phyloP scores from a whole-genome alignment of 2,113 vertebrate species.

The Neotragus pygmaeus region DNA sequence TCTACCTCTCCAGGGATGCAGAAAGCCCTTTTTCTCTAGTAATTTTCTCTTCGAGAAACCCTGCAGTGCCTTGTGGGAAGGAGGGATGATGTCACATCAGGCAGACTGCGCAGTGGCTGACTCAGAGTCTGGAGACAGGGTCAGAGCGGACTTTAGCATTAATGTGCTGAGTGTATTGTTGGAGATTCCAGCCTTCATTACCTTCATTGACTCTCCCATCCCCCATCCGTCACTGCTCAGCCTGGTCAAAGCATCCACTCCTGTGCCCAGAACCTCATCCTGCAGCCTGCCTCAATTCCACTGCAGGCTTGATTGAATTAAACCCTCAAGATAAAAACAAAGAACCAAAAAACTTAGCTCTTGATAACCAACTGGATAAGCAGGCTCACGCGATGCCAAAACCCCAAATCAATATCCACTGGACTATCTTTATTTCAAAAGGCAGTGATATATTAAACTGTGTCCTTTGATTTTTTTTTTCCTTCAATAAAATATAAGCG shows the following conservation, averaged over 20 bases:
- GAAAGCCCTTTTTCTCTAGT: neutral
- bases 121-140: neutral
- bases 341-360: neutral
- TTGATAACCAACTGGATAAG: neutral
- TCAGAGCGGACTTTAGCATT: neutral
- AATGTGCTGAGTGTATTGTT: rapidly evolving
- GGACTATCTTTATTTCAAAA: neutral
- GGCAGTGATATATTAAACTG: neutral
- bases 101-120: neutral
- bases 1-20: neutral
- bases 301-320: neutral
- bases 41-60: neutral
- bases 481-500: conserved; percentile 1
- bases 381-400: neutral
- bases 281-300: neutral
- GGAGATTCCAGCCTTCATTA: neutral
- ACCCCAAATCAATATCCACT: neutral
- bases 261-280: rapidly evolving
- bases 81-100: neutral
- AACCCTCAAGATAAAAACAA: neutral
- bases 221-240: too few species aligned
- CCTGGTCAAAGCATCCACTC: neutral
- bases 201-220: neutral
- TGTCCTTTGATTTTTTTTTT: conserved; percentile 25
- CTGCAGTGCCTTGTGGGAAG: neutral